phyloP scores from a whole-genome alignment of 2,113 vertebrate genomes.

The Gymnorhina tibicen region DNA sequence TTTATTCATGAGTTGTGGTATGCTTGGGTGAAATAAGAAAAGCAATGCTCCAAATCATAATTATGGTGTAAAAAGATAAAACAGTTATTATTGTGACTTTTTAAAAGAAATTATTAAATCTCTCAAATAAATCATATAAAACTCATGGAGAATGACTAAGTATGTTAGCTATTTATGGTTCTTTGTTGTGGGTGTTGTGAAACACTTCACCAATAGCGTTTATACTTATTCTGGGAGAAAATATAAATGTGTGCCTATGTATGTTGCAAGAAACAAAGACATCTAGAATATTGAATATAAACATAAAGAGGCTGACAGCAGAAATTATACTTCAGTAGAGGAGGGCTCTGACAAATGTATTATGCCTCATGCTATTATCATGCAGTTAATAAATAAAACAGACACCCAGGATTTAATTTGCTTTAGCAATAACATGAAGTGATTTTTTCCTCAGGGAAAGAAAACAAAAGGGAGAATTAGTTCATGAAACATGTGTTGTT shows the following conservation, averaged over 20 bases:
- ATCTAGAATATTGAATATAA: not conserved
- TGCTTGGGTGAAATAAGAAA: constrained; percentile 81
- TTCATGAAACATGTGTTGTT: not conserved
- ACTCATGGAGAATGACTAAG: not conserved
- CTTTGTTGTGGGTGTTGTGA: not conserved
- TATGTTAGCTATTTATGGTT: not conserved
- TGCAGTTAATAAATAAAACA: constrained; percentile 55
- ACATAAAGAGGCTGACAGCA: not conserved
- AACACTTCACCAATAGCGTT: not conserved
- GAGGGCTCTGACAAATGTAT: constrained; percentile 10
- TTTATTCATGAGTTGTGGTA: constrained; percentile 91
- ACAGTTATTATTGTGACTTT: constrained; percentile 67
- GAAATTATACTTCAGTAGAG: constrained; percentile 2
- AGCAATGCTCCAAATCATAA: constrained; percentile 79
- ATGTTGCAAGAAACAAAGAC: not conserved
- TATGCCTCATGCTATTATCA: constrained; percentile 2
- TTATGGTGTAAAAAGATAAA: constrained; percentile 73
- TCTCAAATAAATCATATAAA: constrained; percentile 40
- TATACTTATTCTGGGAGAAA: not conserved
- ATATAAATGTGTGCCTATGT: not conserved
- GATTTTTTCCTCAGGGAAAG: not conserved
- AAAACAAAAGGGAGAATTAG: not conserved
- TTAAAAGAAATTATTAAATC: constrained; percentile 50
- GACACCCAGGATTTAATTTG: constrained; percentile 41
- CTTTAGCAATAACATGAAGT: not conserved